Evolutionary conservation across 1,140 invertebrate genomes (phyloP).

Genomic region (Anagrus nilaparvatae): DNA sequence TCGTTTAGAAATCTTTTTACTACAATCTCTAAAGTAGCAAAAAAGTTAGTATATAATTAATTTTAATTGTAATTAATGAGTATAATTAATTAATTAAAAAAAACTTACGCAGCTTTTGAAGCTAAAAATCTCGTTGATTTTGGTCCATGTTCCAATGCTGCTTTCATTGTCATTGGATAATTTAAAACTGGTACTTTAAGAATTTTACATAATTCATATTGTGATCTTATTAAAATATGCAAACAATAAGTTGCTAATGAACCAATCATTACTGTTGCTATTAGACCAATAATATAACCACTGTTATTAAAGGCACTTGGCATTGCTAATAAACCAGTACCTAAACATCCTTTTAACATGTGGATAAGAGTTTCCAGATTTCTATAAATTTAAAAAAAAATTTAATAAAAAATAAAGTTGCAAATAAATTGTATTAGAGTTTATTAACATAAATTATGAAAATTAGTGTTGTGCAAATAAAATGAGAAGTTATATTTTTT

Average conservation of each 20-base stretch:
- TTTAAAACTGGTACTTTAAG: conserved; percentile 57
- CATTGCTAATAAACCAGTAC: conserved; percentile 84
- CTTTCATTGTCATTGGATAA: conserved; percentile 60
- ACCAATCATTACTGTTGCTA: conserved; percentile 60
- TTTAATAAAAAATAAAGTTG: too few relatives aligned
- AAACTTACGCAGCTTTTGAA: conserved; percentile 44
- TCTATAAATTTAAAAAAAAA: conserved; percentile 40
- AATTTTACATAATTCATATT: conserved; percentile 60
- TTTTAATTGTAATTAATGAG: too few relatives aligned
- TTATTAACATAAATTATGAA: too few relatives aligned
- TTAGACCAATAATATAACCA: conserved; percentile 56
- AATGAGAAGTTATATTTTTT: too few relatives aligned
- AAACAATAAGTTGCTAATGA: conserved; percentile 70
- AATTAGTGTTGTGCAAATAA: too few relatives aligned
- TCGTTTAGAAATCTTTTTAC: too few relatives aligned
- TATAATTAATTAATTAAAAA: too few relatives aligned
- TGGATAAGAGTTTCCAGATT: conserved; percentile 72
- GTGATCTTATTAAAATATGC: conserved; percentile 58
- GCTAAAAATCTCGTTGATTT: conserved; percentile 46
- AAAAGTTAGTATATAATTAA: neutral
- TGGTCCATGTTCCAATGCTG: conserved; percentile 60
- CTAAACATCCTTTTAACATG: conserved; percentile 74
- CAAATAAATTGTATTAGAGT: too few relatives aligned
- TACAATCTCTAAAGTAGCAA: conserved; percentile 12
- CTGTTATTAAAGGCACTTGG: conserved; percentile 71